Evolutionary conservation across 2,113 vertebrate species (phyloP), one percentile per base, ranked within the genome.

Genomic region (Odobenus rosmarus): DNA sequence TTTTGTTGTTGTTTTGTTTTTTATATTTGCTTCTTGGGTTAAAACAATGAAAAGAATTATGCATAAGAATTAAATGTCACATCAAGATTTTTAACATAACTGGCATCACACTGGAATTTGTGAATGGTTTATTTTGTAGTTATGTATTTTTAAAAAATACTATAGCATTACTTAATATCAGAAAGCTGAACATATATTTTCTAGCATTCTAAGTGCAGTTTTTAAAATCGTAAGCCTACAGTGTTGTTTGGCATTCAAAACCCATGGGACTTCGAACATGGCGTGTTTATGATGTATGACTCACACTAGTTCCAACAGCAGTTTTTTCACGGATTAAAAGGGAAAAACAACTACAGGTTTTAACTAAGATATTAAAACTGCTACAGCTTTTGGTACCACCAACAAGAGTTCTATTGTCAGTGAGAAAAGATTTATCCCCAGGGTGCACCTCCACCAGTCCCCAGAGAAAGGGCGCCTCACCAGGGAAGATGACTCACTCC

Each of bases 91-190:
- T 96, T 97, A 96, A 88, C 83, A 92, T 94, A 94, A 96, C 93
- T 97, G 89, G 92, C 95, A 94, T 97, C 64, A 31, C 13, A 11
- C n/a, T 94, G 97, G 96, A 97, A 95, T 96, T 98, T 98, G 96
- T 97, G 93, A 98, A 98, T 98, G 96, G 94, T 85, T 97, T 97
- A 89, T 76, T 97, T 97, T 96, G 96, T 96, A 95, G 53, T 90
- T 33, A 77, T 67, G 31, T 90, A 95, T 93, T 95, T 96, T 42
- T 61, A 4, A 86, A 83, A 97, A 97, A 85, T 86, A 62, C 49
- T 85, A 59, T 59, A 88, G 74, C 31, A 28, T 96, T 93, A 90
- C 94, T 94, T 90, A 96, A 95, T 88, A 88, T 81, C 85, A 90
- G 69, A 90, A 85, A 95, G 53, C 81, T 84, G 55, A 95, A 76